These are phyloP conservation scores for Sitta carolinensis DNA, from an alignment of 2,797 vertebrate species.

Conservation along the genomic window DNA sequence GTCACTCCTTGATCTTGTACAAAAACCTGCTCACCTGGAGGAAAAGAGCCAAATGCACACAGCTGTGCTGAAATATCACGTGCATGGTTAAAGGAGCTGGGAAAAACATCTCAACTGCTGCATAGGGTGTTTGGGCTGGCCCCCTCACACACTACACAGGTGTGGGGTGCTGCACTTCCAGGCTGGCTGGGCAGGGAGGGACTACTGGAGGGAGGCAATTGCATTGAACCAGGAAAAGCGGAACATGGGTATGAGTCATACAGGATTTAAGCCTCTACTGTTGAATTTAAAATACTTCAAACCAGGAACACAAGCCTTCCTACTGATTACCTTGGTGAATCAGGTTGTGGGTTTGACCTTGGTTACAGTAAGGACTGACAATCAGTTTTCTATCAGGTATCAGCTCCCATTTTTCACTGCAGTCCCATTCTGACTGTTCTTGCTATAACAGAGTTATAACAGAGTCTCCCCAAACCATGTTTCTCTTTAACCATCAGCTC, in stretches of 20 bases:
- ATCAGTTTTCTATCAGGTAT: not conserved
- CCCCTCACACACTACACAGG: accelerated
- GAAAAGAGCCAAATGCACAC: not conserved
- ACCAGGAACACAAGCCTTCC: not conserved
- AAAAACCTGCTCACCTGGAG: not conserved
- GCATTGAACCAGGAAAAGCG: not conserved
- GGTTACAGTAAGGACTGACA: not conserved
- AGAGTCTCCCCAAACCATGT: not conserved
- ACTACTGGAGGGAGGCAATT: not conserved
- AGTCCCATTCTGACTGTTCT: not conserved
- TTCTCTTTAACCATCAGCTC: not conserved
- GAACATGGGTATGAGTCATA: accelerated
- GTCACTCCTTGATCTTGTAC: not conserved
- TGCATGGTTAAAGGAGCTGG: not conserved
- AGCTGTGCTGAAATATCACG: not conserved
- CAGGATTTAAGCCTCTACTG: not conserved
- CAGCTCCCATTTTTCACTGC: not conserved
- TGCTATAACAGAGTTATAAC: not conserved
- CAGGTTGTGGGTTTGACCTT: not conserved
- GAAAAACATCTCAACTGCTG: not conserved
- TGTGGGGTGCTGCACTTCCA: not conserved
- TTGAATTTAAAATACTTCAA: not conserved
- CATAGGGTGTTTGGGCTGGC: not conserved
- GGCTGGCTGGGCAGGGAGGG: not conserved
- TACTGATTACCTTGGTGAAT: not conserved